A percentile compares a stretch with the other conserved stretches of the same genome.
Evolutionary conservation across 1,140 invertebrate genomes (phyloP).

Genomic region (Pygmarrhopalites habei): DNA sequence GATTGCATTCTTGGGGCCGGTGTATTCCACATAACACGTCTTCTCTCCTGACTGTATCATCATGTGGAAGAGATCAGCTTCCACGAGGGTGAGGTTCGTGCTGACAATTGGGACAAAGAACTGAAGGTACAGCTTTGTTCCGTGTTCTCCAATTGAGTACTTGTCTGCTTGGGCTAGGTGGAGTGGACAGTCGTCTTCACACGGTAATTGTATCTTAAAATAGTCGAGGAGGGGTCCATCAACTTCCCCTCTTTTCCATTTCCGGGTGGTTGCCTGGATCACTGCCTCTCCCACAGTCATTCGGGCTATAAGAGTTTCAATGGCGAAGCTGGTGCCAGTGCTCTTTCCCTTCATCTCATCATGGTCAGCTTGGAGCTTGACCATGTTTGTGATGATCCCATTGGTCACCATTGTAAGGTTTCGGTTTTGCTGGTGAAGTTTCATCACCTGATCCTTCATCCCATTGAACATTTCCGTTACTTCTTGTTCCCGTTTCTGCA

Average conservation of each 20-base stretch:
- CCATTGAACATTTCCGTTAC: too few species aligned
- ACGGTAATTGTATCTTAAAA: slow-evolving; percentile 5
- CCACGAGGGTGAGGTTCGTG: not conserved
- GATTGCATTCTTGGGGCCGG: slow-evolving; percentile 6
- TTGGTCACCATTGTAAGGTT: not conserved
- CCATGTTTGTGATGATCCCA: not conserved
- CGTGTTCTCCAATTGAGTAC: not conserved
- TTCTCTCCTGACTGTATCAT: not conserved
- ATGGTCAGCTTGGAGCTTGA: not conserved
- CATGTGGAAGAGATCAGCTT: slow-evolving; percentile 4
- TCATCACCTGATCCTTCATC: not conserved
- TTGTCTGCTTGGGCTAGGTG: not conserved
- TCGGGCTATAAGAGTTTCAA: not conserved
- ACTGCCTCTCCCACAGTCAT: not conserved
- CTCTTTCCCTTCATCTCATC: not conserved
- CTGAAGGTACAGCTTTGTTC: not conserved
- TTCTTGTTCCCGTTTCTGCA: too few species aligned
- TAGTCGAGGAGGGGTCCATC: slow-evolving; percentile 10
- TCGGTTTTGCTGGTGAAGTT: not conserved
- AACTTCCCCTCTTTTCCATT: not conserved
- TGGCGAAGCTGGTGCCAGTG: not conserved
- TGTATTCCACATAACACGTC: slow-evolving; percentile 6
- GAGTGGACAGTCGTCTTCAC: not conserved
- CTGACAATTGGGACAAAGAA: not conserved
- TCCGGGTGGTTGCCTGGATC: not conserved